Evolutionary conservation across 2,797 vertebrate species (phyloP), one percentile per base, ranked within the genome.

Genomic region (Rhabdomys pumilio): DNA sequence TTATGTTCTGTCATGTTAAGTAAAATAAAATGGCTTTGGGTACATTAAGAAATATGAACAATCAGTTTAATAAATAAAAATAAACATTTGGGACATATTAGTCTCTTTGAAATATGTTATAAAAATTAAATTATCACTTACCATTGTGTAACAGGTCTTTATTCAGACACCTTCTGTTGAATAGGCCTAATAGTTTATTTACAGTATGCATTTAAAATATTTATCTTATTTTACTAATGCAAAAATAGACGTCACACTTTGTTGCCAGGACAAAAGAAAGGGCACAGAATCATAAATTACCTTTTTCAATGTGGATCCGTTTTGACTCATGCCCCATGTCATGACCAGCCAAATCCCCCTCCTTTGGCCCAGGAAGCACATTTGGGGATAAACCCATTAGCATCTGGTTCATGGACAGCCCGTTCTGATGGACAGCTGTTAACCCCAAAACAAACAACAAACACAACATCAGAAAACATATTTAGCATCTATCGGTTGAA

Each of bases 391-490:
- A 99, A 95, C 99, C 99, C 98, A 99, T 99, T 97, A 99, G 98
- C 98, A 99, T 99, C 95, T 99, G 99, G 98, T 99, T 99, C 99
- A 99, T 99, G 95, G 99, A 99, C 93, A 99, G 98, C 95, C 99
- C 99, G 0, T 99, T 99, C 99, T 99, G 99, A 99, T 99, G 99
- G 96, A 99, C 97, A 93, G 99, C 99, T 99, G 98, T 95, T 93
- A 95, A 96, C 90, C 59, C 96, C 24, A 63, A 98, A 94, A 0
- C 0, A 94, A 97, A 87, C 59, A 73, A 85, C 38, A 65, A 72
- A 83, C 5, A 92, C 72, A 93, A 92, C 50, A 96, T 6, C 79
- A n/a, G 90, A 87, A 94, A 3, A 72, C 47, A 17, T 92, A 13
- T 17, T 55, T 92, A 57, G 53, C 72, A 84, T 38, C 93, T 75